Conservation (phyloP, 35 echinoderm and acorn worm species). For the Strongylocentrotus purpuratus region DNA sequence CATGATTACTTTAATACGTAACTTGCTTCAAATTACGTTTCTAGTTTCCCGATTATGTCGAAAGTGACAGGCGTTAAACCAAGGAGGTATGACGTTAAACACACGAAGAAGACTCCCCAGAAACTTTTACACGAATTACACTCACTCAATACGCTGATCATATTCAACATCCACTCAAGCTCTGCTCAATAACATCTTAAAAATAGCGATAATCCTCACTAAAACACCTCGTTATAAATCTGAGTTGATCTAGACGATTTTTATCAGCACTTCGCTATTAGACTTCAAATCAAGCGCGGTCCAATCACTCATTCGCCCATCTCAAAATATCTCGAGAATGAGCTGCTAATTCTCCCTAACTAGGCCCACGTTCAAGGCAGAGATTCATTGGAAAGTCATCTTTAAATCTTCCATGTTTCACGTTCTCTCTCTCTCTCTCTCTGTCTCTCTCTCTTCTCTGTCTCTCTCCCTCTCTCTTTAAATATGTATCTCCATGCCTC, state of each 20-base stretch:
- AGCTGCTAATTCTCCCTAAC: constrained; percentile 19
- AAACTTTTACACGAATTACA: background rate
- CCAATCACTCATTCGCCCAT: background rate
- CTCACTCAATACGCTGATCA: background rate
- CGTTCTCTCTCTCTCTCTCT: background rate
- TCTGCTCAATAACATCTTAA: background rate
- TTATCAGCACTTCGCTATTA: constrained; percentile 35
- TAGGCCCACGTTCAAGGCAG: background rate
- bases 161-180: background rate
- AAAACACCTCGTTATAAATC: background rate
- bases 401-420: background rate
- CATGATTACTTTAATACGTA: too few relatives aligned
- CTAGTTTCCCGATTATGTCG: too few relatives aligned
- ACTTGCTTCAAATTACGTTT: too few relatives aligned
- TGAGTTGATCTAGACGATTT: constrained; percentile 6
- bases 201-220: background rate
- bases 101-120: background rate
- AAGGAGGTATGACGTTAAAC: background rate
- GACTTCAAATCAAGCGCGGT: constrained; percentile 27
- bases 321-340: constrained; percentile 4
- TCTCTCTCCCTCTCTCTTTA: background rate
- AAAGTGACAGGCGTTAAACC: too few relatives aligned
- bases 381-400: background rate
- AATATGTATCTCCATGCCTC: too few relatives aligned
- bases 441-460: background rate